Evolutionary conservation across 2,797 vertebrate genomes (phyloP), one percentile per base, ranked within the genome.

Genomic region (Oophaga sylvatica): DNA sequence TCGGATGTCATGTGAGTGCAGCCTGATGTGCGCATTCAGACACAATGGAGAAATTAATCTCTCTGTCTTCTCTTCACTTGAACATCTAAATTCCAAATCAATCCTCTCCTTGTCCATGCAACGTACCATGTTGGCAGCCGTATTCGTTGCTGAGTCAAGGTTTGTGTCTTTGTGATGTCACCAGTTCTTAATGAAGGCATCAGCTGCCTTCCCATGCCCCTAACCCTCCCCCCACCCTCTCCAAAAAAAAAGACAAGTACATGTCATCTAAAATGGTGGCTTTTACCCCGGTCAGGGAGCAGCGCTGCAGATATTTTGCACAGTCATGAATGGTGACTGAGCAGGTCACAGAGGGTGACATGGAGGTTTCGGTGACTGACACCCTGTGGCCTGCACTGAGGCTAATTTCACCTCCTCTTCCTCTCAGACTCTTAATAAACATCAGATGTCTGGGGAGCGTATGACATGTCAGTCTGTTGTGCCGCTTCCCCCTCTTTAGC

Each of bases 371-470:
- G 76, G 26, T 15, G 26, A 59, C 67, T 62, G 56, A 75, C 56
- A 45, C 16, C 17, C 26, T 26, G 45, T 20, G 22, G 63, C 63
- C 19, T 11, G 19, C 45, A 31, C 67, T 75, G 63, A 87, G 59
- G 68, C 57, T 60, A 16, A 68, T 67, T 67, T 78, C 68, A 78
- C 80, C 80, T 57, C 41, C n/a, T 87, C 80, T n/a, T 81, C 80
- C 26, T 65, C 41, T 29, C 57, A 63, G 85, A 87, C 85, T 57
- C 31, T 63, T 82, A 56, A 82, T 67, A 76, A 87, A 82, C 59
- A 16, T 84, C 63, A 70, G 45, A 62, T 79, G 73, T 78, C 65
- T 71, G 65, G 31, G 26, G 65, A 80, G 31, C 75, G 67, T 59
- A 45, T 67, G 56, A 78, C 56, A 48, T 71, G 29, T 63, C 15